Evolutionary conservation across 2,113 vertebrate genomes (phyloP).

Genomic region (Dryoscopus gambensis): DNA sequence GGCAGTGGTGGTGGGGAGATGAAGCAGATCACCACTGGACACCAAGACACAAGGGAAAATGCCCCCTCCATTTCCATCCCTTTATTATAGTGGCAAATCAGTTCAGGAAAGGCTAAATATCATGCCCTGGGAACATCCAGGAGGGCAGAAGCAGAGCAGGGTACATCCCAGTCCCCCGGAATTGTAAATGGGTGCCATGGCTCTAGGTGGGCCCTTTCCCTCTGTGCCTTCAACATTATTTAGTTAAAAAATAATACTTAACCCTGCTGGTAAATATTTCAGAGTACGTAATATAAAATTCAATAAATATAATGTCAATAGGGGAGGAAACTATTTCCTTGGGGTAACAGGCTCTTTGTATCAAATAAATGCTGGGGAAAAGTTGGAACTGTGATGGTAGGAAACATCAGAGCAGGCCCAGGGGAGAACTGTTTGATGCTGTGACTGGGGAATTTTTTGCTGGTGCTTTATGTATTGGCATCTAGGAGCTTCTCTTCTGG

Average conservation of each 20-base stretch:
- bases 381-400: not conserved
- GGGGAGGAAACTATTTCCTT: not conserved
- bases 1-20: not conserved
- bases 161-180: not conserved
- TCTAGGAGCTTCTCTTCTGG: not conserved
- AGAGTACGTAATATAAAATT: not conserved
- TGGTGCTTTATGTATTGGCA: not conserved
- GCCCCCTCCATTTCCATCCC: not conserved
- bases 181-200: not conserved
- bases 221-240: not conserved
- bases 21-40: not conserved
- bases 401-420: not conserved
- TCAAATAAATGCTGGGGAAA: not conserved
- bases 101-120: not conserved
- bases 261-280: not conserved
- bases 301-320: not conserved
- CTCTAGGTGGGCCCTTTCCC: not conserved
- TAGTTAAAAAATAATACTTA: not conserved
- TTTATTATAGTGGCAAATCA: not conserved
- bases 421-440: not conserved
- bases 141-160: not conserved
- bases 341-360: not conserved
- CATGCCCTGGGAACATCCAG: not conserved
- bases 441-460: not conserved
- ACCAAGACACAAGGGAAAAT: not conserved